These are phyloP conservation scores for Gallinago solitaria DNA, from an alignment of 2,797 vertebrate genomes.

Conservation along the genomic window DNA sequence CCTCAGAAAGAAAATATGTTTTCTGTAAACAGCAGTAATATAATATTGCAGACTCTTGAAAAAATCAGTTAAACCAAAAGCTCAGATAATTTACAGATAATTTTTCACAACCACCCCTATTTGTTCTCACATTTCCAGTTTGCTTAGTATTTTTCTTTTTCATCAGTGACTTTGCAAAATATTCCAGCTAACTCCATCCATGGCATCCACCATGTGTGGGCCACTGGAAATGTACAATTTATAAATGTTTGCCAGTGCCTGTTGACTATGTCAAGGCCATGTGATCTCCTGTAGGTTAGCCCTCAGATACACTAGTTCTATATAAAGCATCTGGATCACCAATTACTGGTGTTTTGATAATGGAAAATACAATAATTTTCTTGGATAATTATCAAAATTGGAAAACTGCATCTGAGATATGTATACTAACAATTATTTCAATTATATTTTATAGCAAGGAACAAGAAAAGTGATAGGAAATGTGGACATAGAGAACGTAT, in stretches of 20 bases:
- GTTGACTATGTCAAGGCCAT: not conserved
- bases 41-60: not conserved
- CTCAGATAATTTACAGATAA: not conserved
- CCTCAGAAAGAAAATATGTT: not conserved
- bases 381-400: not conserved
- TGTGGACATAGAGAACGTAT: not conserved
- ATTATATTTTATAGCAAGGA: not conserved
- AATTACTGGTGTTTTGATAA: not conserved
- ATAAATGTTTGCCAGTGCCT: not conserved
- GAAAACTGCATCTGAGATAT: not conserved
- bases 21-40: not conserved
- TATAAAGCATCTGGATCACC: not conserved
- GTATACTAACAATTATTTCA: not conserved
- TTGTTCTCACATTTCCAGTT: not conserved
- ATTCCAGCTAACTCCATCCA: not conserved
- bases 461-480: not conserved
- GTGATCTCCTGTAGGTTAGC: not conserved
- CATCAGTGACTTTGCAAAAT: not conserved
- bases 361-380: not conserved
- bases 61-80: not conserved
- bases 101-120: not conserved
- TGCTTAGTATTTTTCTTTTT: not conserved
- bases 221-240: not conserved
- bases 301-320: not conserved
- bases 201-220: not conserved